Evolutionary conservation across 2,113 vertebrate genomes (phyloP), one percentile per base, ranked within the genome.

Genomic region (Megaleporinus macrocephalus): DNA sequence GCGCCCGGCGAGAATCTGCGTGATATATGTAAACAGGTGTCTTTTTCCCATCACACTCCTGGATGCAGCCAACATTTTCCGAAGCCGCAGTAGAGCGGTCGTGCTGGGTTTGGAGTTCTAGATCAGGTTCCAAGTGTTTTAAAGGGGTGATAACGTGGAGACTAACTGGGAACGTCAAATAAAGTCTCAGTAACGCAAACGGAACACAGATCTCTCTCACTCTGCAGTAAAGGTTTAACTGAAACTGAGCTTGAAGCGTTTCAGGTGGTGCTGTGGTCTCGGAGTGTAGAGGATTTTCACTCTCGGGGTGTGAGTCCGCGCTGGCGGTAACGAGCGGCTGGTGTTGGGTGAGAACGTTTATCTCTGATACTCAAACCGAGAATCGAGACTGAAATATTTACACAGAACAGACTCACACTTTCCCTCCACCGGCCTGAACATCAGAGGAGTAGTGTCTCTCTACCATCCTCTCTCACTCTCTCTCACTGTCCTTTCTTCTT

Each of bases 181-280:
- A 6, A 59, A 59, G 51, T 75, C 49, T 51, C 47, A 65, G 59
- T 15, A 33, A 33, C 36, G 63, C 70, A 44, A 80, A 27, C 36
- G 44, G 78, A 55, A 72, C 18, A 5, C 68, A 76, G 63, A 82
- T 51, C 84, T 83, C 83, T 63, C 85, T 73, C 59, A 70, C 79
- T 73, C 22, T 65, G 36, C 33, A 71, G 82, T 84, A 81, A 41
- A 72, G 80, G 57, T 83, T 73, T 51, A 76, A 90, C 89, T 86
- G 80, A 90, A 72, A 47, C 14, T 55, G 53, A 78, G 36, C 53
- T 71, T 7, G 41, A 44, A 44, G 41, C 9, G 41, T 33, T 5
- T 51, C 49, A 12, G 51, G 5, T 53, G 15, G 29, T 30, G 49
- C 27, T 6, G 29, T 73, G 44, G 13, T 74, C 22, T 57, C 47